Conservation (phyloP, 2,797 vertebrate genomes). For the Basileuterus tristriatus region DNA sequence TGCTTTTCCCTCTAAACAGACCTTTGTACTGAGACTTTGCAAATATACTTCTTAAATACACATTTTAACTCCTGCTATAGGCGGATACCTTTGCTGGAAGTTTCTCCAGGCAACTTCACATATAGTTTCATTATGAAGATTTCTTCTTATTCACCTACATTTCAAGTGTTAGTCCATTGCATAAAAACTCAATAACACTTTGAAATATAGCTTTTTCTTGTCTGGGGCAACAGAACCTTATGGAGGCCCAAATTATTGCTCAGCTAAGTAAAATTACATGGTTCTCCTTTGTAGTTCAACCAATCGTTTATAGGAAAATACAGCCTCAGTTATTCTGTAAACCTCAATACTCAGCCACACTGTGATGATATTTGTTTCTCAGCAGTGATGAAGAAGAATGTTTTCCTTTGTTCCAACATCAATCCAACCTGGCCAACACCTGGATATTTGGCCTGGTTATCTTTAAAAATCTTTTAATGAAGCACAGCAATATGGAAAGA, state of each 20-base stretch:
- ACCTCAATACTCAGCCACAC: neutral
- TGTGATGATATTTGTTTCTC: neutral
- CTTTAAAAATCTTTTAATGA: neutral
- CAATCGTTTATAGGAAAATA: neutral
- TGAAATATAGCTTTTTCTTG: neutral
- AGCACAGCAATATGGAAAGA: neutral
- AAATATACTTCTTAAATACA: neutral
- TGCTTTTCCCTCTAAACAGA: neutral
- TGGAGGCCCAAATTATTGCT: neutral
- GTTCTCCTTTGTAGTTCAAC: neutral
- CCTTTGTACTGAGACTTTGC: neutral
- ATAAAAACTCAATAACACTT: neutral
- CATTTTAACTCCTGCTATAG: neutral
- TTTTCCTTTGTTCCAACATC: neutral
- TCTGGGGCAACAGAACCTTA: neutral
- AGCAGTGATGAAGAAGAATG: neutral
- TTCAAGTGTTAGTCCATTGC: neutral
- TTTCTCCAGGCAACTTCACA: neutral
- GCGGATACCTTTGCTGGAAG: neutral
- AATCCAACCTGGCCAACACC: neutral
- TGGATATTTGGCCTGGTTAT: neutral
- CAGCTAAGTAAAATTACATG: neutral
- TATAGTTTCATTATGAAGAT: neutral
- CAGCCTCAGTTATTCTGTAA: neutral
- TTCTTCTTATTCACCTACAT: neutral